Evolutionary conservation across 2,113 vertebrate genomes (phyloP).

Genomic region (Pardalotus punctatus): DNA sequence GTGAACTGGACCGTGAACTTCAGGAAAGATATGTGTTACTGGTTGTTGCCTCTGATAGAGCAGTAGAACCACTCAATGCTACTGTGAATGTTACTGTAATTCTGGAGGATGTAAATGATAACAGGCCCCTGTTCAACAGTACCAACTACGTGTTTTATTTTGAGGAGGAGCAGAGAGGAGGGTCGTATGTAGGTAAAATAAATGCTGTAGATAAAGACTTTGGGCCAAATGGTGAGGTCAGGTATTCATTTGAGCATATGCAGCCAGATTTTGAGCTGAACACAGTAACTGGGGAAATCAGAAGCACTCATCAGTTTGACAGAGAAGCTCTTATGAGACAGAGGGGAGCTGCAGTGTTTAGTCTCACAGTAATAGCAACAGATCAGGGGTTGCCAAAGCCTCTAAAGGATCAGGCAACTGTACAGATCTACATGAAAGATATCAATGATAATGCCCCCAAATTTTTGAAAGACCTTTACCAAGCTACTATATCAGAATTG

Average conservation of each 20-base stretch:
- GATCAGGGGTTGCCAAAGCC: constrained; percentile 96
- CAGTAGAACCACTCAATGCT: constrained; percentile 89
- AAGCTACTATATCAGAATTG: constrained; percentile 91
- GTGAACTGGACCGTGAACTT: constrained; percentile 92
- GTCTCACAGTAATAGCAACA: constrained; percentile 84
- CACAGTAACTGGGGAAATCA: constrained; percentile 85
- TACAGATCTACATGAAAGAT: constrained; percentile 93
- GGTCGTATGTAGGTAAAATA: constrained; percentile 85
- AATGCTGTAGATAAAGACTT: constrained; percentile 92
- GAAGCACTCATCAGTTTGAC: constrained; percentile 87
- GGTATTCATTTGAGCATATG: constrained; percentile 87
- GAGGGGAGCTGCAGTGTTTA: constrained; percentile 89
- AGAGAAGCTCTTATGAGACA: constrained; percentile 92
- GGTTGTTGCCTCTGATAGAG: constrained; percentile 88
- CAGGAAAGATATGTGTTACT: constrained; percentile 88
- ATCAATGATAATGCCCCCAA: constrained; percentile 96
- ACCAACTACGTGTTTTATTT: constrained; percentile 96
- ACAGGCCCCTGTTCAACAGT: constrained; percentile 94
- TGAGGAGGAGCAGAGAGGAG: constrained; percentile 89
- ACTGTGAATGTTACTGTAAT: constrained; percentile 90
- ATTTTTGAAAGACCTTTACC: constrained; percentile 94
- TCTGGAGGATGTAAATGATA: constrained; percentile 95
- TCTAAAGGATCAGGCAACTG: constrained; percentile 92
- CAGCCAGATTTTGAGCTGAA: constrained; percentile 94
- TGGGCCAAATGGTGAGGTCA: constrained; percentile 90